These are phyloP conservation scores for Dryomyza anilis DNA, from an alignment of 2,888 invertebrate genomes.

Conservation along the genomic window DNA sequence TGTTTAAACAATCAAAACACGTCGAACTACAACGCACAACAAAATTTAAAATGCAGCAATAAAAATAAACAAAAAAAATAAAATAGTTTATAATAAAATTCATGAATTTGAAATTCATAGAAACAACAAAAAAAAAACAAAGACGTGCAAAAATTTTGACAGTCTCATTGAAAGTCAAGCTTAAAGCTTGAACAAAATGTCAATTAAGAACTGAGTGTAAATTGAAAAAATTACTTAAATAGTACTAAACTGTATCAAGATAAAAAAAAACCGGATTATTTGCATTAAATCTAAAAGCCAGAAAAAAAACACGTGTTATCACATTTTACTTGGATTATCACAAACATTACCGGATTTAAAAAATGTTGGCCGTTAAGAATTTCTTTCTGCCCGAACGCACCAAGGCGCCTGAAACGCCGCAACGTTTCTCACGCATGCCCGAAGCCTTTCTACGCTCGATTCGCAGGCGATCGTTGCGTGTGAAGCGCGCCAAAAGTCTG, in stretches of 20 bases:
- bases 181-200: neutral
- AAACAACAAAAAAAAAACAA: neutral
- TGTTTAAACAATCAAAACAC: neutral
- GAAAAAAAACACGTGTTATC: conserved; percentile 6
- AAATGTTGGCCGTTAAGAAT: conserved; percentile 75
- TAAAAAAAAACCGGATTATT: conserved; percentile 1
- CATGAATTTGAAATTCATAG: neutral
- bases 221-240: neutral
- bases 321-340: neutral
- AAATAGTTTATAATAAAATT: neutral
- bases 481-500: conserved; percentile 76
- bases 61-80: neutral
- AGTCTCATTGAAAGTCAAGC: neutral
- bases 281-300: conserved; percentile 26
- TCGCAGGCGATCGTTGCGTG: conserved; percentile 72
- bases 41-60: neutral
- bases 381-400: conserved; percentile 72
- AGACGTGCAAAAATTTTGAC: neutral
- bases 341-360: conserved; percentile 10
- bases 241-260: neutral
- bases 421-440: conserved; percentile 71
- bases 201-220: neutral
- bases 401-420: conserved; percentile 64
- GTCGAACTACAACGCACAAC: neutral
- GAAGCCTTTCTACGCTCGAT: conserved; percentile 77